Evolutionary conservation across 2,797 vertebrate genomes (phyloP).

Genomic region (Ispidina lecontei): DNA sequence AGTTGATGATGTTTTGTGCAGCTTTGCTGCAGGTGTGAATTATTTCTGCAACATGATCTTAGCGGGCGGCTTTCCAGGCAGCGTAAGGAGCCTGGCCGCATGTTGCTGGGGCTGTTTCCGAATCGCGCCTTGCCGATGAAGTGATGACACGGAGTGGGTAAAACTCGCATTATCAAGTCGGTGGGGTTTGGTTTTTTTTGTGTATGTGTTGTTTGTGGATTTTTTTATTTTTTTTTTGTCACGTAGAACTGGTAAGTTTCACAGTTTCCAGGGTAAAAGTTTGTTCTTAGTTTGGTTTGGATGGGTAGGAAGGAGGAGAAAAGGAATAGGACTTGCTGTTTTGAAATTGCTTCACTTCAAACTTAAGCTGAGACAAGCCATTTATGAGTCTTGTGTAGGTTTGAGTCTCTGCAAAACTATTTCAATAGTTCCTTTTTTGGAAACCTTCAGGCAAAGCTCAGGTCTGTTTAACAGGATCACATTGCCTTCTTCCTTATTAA

Average conservation of each 20-base stretch:
- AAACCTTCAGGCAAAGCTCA: neutral
- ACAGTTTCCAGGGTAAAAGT: neutral
- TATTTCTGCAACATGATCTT: conserved; percentile 5
- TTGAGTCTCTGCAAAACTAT: neutral
- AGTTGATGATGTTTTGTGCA: neutral
- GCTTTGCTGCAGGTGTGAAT: conserved; percentile 27
- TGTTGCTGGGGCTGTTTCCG: neutral
- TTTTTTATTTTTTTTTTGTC: neutral
- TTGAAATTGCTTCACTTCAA: neutral
- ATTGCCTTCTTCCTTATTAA: neutral
- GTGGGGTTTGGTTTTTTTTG: neutral
- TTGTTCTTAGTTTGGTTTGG: neutral
- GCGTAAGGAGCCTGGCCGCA: neutral
- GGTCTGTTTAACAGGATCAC: neutral
- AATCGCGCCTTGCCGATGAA: neutral
- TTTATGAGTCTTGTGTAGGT: neutral
- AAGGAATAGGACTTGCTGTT: neutral
- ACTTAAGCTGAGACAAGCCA: neutral
- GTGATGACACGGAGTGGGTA: neutral
- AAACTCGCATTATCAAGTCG: neutral
- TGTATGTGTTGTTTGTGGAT: too few relatives aligned
- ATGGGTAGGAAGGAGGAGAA: neutral
- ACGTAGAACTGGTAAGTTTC: neutral
- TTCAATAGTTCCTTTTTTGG: neutral
- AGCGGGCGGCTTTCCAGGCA: neutral